Evolutionary conservation across 2,797 vertebrate genomes (phyloP).

Genomic region (Choloepus didactylus): DNA sequence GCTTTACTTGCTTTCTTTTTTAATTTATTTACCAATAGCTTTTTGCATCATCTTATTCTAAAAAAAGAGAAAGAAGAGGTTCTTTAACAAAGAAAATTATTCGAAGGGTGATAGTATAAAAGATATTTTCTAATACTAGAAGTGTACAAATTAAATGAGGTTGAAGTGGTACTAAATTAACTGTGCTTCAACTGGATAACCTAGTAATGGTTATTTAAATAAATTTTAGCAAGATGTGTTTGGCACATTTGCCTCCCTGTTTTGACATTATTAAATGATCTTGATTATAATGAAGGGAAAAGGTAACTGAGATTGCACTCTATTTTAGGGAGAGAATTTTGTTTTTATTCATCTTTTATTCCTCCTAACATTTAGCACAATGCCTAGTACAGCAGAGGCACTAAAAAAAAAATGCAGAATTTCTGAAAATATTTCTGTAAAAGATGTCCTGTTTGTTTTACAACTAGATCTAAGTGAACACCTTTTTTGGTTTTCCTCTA

Average conservation of each 20-base stretch:
- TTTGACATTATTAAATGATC: slow-evolving; percentile 15
- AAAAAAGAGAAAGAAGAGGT: background rate
- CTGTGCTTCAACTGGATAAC: too few species aligned
- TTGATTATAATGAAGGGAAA: slow-evolving; percentile 18
- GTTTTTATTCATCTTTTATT: slow-evolving; percentile 32
- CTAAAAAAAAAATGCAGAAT: background rate
- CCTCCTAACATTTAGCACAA: background rate
- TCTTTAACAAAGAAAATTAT: slow-evolving; percentile 29
- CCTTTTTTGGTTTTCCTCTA: background rate
- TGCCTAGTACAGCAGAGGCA: background rate
- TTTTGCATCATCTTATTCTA: background rate
- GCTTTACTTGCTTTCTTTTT: background rate
- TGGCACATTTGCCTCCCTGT: background rate
- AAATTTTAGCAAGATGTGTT: background rate
- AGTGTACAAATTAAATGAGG: background rate
- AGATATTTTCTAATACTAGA: slow-evolving; percentile 22
- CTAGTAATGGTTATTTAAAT: background rate
- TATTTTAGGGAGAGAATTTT: slow-evolving; percentile 12
- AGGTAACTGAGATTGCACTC: background rate
- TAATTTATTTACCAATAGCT: background rate
- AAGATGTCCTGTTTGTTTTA: slow-evolving; percentile 17
- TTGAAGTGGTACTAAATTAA: too few species aligned
- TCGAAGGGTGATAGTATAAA: background rate
- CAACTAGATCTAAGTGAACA: background rate
- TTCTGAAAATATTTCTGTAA: slow-evolving; percentile 24